Base-by-base conservation (phyloP, 2,888 invertebrate species). In the Eilema sororculum region DNA sequence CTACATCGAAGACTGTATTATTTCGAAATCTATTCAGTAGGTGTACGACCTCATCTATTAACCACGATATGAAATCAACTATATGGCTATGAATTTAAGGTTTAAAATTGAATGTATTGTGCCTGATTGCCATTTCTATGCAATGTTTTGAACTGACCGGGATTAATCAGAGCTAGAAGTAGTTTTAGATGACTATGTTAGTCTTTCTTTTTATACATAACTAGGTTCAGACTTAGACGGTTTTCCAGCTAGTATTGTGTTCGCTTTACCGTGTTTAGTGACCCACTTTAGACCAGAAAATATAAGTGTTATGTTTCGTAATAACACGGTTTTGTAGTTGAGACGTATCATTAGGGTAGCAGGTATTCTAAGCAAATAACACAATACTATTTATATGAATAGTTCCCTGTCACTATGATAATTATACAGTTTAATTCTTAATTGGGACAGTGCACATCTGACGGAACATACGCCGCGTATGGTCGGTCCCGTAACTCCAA, bases 141-240 rank as follows among this genome's bases (percentile, higher is more conserved):
- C 60, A 37, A 70, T 71, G 67, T 71, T 68, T 63, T 64, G 52
- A 70, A 60, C 71, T 67, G 64, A 28, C 73, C 78, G 71, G 75
- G 83, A 75, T 82, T 83, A 84, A 84, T 84, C 84, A 84, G 69
- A 75, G 73, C 76, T 75, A 62, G 68, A 78, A 77, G 78, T 80
- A 79, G 72, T 76, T 76, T 77, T 63, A 73, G 60, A 58, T 24
- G 22, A 25, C 2, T 25, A 13, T 58, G 13, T 25, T 24, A 13
- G 25, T 24, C 58, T 58, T 3, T 58, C n/a, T n/a, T n/a, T n/a
- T 13, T 16, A 24, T 58, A 25, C 13, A 24, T 25, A 58, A 58
- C 58, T 24, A 58, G 58, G 58, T 58, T 58, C 24, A 24, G 13
- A 3, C 58, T 24, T 37, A 37, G 12, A 5, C 24, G 0, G 6